Base-by-base conservation (phyloP, 1,140 invertebrate genomes). In the Drosophila arizonae region DNA sequence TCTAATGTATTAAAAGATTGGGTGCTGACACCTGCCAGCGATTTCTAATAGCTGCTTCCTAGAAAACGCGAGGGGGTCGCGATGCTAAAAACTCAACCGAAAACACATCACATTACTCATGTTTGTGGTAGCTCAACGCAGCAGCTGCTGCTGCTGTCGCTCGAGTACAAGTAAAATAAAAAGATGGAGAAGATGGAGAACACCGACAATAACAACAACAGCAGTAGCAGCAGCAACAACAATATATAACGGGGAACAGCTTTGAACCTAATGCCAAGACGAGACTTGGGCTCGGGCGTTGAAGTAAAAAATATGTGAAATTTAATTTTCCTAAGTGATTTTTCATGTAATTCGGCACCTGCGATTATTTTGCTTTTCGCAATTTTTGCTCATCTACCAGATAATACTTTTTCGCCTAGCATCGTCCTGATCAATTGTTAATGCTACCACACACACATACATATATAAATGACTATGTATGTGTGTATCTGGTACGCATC, bases 271-370 rank as follows among this genome's bases (percentile, higher is more conserved):
- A 79, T 76, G 70, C 75, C 75, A 62, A 74, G 58, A 55, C 65
- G 62, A 87, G 52, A 5, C 65, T 75, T 63, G 58, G 51, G 61
- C 51, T 43, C 57, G 61, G 60, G 77, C 51, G 78, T 82, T 87
- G 82, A 88, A 88, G 79, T 86, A 77, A 87, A 87, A 88, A 88
- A 88, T 88, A 88, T 88, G 85, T 88, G 84, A 88, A 88, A 88
- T 88, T 88, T 88, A 88, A 88, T 88, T 88, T 88, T 84, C 79
- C 80, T 88, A 89, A 88, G 84, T 88, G 84, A 88, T 88, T 88
- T 88, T 88, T 88, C 84, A 88, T 88, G 84, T 88, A 88, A 89
- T 88, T 88, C 85, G 84, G 84, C 84, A 88, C 84, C 84, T 88
- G 84, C 80, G 82, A 84, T 88, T 88, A 89, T 88, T 88, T 86